Evolutionary conservation across 2,113 vertebrate species (phyloP).

Genomic region (Chaetops frenatus): DNA sequence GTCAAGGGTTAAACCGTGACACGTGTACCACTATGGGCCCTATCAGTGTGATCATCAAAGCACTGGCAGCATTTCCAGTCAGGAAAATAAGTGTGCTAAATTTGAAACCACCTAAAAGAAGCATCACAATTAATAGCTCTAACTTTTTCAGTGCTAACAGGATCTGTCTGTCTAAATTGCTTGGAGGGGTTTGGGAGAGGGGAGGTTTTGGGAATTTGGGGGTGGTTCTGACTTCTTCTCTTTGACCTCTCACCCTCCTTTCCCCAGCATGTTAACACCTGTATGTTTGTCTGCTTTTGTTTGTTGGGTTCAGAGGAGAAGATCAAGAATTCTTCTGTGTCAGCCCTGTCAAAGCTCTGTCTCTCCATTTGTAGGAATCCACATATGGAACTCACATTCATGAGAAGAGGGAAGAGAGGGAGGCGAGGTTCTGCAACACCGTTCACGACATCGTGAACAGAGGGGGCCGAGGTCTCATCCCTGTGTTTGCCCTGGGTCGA

Average conservation of each 20-base stretch:
- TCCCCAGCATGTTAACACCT: fast-evolving
- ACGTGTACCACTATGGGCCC: not conserved
- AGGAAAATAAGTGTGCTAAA: not conserved
- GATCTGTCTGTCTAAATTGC: not conserved
- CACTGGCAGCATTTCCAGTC: not conserved
- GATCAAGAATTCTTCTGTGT: not conserved
- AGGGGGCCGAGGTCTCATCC: constrained; percentile 92
- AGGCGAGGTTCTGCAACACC: constrained; percentile 94
- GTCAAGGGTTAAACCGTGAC: not conserved
- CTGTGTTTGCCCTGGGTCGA: constrained; percentile 91
- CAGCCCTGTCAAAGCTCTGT: not conserved
- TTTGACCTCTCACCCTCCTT: not conserved
- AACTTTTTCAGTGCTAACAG: not conserved
- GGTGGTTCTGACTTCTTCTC: not conserved
- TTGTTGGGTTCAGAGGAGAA: not conserved
- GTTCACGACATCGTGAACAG: constrained; percentile 96
- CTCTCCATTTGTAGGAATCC: constrained; percentile 76
- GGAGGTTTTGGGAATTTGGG: not conserved
- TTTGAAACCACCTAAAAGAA: not conserved
- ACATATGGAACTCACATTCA: constrained; percentile 97
- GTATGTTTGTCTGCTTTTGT: not conserved
- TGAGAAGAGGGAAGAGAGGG: constrained; percentile 93
- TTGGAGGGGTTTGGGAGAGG: not conserved
- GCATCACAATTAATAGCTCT: not conserved
- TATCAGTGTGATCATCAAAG: not conserved